phyloP scores from a whole-genome alignment of 2,113 vertebrate species.

The Menura novaehollandiae region DNA sequence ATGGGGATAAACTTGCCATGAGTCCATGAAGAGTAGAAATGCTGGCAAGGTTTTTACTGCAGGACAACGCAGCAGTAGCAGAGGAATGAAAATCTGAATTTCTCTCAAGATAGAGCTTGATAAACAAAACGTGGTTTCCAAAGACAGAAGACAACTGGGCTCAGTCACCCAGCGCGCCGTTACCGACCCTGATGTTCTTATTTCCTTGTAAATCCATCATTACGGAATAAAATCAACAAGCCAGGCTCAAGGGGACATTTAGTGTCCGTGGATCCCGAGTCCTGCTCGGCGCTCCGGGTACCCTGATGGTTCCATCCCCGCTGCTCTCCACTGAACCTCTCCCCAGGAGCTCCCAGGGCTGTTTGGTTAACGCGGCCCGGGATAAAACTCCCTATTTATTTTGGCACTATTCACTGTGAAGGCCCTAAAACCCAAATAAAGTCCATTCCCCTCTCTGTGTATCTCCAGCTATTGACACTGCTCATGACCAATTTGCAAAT shows the following conservation, averaged over 20 bases:
- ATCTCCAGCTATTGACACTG: slow-evolving; percentile 24
- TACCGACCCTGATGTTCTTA: neutral
- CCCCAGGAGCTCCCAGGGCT: neutral
- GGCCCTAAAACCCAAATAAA: slow-evolving; percentile 50
- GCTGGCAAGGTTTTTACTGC: neutral
- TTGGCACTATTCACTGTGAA: neutral
- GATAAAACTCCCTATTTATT: slow-evolving; percentile 2
- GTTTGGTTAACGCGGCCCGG: neutral
- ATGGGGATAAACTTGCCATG: neutral
- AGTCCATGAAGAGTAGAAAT: neutral
- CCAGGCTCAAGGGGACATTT: neutral
- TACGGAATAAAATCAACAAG: neutral
- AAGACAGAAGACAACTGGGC: neutral
- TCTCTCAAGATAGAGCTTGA: neutral
- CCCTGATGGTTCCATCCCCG: neutral
- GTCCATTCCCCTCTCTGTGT: neutral
- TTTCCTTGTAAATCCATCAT: slow-evolving; percentile 31
- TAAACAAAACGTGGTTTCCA: neutral
- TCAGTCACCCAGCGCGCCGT: neutral
- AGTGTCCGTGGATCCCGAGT: neutral
- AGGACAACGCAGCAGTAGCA: neutral
- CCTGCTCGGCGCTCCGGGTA: rapidly evolving
- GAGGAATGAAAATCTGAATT: neutral
- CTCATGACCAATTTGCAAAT: slow-evolving; percentile 16
- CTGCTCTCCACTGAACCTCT: slow-evolving; percentile 1